Conservation (phyloP, 2,888 invertebrate species). For the Oxystoma pomonae region DNA sequence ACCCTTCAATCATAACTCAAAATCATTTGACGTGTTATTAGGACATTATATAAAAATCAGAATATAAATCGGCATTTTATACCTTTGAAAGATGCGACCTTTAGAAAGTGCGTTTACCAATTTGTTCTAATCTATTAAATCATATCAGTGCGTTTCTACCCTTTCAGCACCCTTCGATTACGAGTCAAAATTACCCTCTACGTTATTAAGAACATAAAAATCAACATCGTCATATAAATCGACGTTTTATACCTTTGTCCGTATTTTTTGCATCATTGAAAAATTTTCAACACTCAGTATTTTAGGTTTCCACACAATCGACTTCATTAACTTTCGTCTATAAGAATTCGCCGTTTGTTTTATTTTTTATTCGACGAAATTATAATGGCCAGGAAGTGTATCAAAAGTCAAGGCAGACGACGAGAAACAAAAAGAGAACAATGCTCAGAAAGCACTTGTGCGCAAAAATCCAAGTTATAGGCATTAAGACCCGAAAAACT, state of each 20-base stretch:
- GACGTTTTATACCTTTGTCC: neutral
- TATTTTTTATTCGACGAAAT: neutral
- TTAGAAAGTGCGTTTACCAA: neutral
- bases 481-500: neutral
- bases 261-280: neutral
- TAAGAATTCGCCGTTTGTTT: neutral
- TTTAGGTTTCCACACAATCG: neutral
- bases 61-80: too few relatives aligned
- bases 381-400: neutral
- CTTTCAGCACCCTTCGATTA: neutral
- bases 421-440: neutral
- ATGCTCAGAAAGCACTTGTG: neutral
- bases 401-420: neutral
- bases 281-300: neutral
- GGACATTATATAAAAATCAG: too few relatives aligned
- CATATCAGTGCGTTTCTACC: neutral
- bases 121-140: neutral
- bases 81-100: too few relatives aligned
- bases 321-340: neutral
- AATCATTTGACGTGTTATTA: too few relatives aligned
- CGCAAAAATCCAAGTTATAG: neutral
- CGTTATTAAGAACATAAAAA: neutral
- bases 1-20: too few relatives aligned
- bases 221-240: neutral
- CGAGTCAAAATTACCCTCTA: neutral